Evolutionary conservation across 1,140 invertebrate genomes (phyloP).

Genomic region (Danaus plexippus): DNA sequence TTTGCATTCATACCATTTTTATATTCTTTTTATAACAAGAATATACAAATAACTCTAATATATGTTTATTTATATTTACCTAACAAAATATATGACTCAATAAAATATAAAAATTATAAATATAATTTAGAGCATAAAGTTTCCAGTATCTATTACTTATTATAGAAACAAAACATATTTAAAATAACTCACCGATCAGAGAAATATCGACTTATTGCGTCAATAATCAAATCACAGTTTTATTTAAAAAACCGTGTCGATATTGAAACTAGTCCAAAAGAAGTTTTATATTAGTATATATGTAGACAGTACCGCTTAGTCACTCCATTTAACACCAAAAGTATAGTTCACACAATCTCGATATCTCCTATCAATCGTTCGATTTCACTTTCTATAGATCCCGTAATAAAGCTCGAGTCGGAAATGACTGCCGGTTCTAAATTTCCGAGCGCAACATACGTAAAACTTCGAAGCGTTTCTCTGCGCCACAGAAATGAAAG

Average conservation of each 20-base stretch:
- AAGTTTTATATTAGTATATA: constrained; percentile 47
- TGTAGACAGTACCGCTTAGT: constrained; percentile 39
- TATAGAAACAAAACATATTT: constrained; percentile 33
- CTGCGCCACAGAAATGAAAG: constrained; percentile 22
- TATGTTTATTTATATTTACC: constrained; percentile 1
- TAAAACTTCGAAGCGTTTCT: constrained; percentile 49
- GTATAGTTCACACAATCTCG: constrained; percentile 46
- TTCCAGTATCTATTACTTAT: constrained; percentile 31
- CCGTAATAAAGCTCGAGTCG: constrained; percentile 45
- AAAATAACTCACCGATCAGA: too few species aligned
- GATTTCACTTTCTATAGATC: constrained; percentile 52
- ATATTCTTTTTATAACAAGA: neutral
- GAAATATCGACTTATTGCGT: constrained; percentile 13
- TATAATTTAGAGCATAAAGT: too few species aligned
- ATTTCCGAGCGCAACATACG: constrained; percentile 42
- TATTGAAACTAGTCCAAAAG: constrained; percentile 54
- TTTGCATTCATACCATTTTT: constrained; percentile 6
- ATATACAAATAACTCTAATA: too few species aligned
- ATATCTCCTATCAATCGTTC: constrained; percentile 43
- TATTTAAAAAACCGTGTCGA: constrained; percentile 57
- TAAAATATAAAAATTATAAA: too few species aligned
- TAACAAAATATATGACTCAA: neutral
- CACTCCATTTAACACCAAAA: constrained; percentile 38
- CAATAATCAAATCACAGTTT: constrained; percentile 66
- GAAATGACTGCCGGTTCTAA: constrained; percentile 33